These are phyloP conservation scores for Dynastes hyllus DNA, from an alignment of 2,888 invertebrate genomes.

Conservation along the genomic window DNA sequence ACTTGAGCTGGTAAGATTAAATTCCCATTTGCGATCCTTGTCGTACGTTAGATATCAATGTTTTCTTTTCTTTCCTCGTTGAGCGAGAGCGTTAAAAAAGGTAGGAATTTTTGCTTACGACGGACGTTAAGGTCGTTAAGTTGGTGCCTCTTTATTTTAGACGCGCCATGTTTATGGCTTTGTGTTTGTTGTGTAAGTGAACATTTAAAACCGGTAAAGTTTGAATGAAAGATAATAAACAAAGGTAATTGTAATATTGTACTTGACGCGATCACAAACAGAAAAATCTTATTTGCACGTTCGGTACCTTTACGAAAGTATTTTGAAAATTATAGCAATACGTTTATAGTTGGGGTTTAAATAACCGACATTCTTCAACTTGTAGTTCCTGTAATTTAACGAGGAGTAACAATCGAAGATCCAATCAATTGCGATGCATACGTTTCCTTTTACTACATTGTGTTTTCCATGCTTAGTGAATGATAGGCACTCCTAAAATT, in stretches of 20 bases:
- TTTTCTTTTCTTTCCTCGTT: background rate
- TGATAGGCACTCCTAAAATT: constrained; percentile 34
- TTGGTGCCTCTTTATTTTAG: constrained; percentile 25
- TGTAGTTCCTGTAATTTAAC: background rate
- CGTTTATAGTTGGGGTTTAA: constrained; percentile 20
- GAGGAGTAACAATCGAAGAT: background rate
- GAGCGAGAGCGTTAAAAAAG: background rate
- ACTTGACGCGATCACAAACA: background rate
- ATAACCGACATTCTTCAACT: constrained; percentile 20
- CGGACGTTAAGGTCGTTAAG: constrained; percentile 2
- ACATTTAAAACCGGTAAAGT: constrained; percentile 31
- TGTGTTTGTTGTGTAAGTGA: constrained; percentile 43
- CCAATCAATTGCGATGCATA: background rate
- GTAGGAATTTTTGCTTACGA: constrained; percentile 19
- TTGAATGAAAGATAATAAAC: constrained; percentile 43
- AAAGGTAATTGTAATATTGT: constrained; percentile 30
- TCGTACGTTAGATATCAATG: background rate
- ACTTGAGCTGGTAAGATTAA: background rate
- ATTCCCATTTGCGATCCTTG: constrained; percentile 10
- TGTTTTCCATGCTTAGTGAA: background rate
- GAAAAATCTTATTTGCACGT: background rate
- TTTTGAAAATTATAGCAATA: background rate
- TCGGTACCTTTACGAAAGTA: background rate
- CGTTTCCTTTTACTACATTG: background rate
- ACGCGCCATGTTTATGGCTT: constrained; percentile 48